Base-by-base conservation (phyloP, 2,113 vertebrate genomes). In the Boleophthalmus pectinirostris region DNA sequence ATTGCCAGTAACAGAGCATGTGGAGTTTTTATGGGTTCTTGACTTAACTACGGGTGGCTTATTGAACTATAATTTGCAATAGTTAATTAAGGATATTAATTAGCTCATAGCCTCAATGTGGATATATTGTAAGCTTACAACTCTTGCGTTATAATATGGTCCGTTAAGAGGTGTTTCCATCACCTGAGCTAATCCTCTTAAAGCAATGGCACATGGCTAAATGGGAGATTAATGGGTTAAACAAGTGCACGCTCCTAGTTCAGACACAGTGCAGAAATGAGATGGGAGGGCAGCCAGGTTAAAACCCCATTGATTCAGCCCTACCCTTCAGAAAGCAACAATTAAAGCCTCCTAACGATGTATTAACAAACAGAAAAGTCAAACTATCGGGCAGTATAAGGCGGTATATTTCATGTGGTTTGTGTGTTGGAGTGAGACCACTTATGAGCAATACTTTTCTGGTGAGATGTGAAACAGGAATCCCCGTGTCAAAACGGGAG, bases 121-220 rank as follows among this genome's bases (percentile, higher is more conserved):
- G 24, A 64, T 38, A 16, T n/a, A 18, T 35, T 38, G 25, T 63
- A 20, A 63, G 33, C 61, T n/a, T 64, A 43, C 18, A 64, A 20
- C 29, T 38, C 33, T 43, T 10, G 3, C 4, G 15, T 13, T 18
- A 69, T 56, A 80, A 56, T 69, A 78, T 70, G 33, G 58, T 24
- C 58, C 46, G 56, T 24, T 66, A 73, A 64, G 60, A 73, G 69
- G 64, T 21, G 67, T 84, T 83, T 81, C 68, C 79, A 83, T 80
- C 75, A 83, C 81, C 84, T 80, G 79, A 13, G 68, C 33, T 88
- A 88, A 89, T 86, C 85, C 81, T 78, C 80, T 88, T 84, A 75
- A 70, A 75, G 51, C 47, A 29, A 51, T 70, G 66, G 47, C 65
- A 66, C 11, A 2, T 11, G 51, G 79, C 73, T 77, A 56, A 79